Percentiles rank a stretch among this genome's conserved stretches.
Conservation (phyloP, 2,797 vertebrate species). For the Acropternis orthonyx region DNA sequence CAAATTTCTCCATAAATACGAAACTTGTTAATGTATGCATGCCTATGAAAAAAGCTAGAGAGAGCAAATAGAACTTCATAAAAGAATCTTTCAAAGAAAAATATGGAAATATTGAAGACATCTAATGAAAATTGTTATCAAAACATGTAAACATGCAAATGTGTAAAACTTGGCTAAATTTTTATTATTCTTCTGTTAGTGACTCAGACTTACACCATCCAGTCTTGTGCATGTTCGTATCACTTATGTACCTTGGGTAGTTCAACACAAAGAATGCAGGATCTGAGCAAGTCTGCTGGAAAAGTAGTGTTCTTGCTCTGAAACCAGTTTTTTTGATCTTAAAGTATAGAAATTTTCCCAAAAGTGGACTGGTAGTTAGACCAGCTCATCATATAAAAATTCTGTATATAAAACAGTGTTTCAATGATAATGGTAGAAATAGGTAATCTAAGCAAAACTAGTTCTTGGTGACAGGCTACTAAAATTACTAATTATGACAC, state of each 20-base stretch:
- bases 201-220: background rate
- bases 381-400: background rate
- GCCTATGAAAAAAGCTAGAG: background rate
- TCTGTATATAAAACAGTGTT: background rate
- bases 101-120: background rate
- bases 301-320: background rate
- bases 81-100: background rate
- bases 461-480: background rate
- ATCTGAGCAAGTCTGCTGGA: background rate
- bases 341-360: background rate
- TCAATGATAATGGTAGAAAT: background rate
- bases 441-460: background rate
- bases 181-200: background rate
- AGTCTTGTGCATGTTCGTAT: background rate
- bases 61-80: background rate
- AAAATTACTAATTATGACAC: background rate
- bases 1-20: background rate
- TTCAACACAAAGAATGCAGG: background rate
- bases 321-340: background rate
- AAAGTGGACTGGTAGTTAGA: background rate
- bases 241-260: background rate
- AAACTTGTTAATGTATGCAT: background rate
- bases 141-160: background rate
- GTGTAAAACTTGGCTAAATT: background rate
- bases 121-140: background rate